Base-by-base conservation (phyloP, 2,888 invertebrate genomes). In the Gasteruption jaculator region DNA sequence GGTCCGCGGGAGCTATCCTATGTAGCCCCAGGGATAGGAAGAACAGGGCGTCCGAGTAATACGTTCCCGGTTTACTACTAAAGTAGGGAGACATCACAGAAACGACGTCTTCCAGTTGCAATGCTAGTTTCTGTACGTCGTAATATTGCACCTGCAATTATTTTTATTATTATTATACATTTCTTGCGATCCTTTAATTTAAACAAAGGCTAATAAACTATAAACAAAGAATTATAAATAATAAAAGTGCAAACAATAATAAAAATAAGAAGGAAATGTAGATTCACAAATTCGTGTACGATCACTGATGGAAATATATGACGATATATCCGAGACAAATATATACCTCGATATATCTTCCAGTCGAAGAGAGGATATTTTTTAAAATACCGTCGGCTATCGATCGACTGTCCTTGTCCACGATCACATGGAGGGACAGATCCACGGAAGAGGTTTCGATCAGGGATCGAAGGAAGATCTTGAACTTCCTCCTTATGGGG, bases 1-100 rank as follows among this genome's bases (percentile, higher is more conserved):
- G 77, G 36, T 75, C 64, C 3, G 56, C 45, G 8, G 83, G 81
- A 27, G 86, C 80, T 34, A 87, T 78, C 54, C 77, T 75, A 63
- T 87, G 83, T 18, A 88, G 65, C 2, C 83, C 85, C 35, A 87
- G 72, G 0, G 89, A 88, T 19, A 89, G 66, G 63, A 85, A 89
- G 71, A 89, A 90, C 16, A 89, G 70, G 1, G 85, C 81, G 68
- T 86, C 85, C 53, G 83, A 83, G 63, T 87, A 90, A 60, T 89
- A 88, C 3, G 83, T 78, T 39, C 81, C 82, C 31, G 82, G 81
- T 56, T 78, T 79, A 41, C 81, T 81, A 57, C 79, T 82, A 68
- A 89, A 88, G 62, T 81, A 79, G 5, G 81, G 80, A 49, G 81
- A 82, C 79, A 88, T 79, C 16, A 77, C 76, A 19, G 76, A 69